Percentiles rank a stretch among this genome's conserved stretches.
Evolutionary conservation across 2,797 vertebrate species (phyloP).

Genomic region (Cryptoprocta ferox): DNA sequence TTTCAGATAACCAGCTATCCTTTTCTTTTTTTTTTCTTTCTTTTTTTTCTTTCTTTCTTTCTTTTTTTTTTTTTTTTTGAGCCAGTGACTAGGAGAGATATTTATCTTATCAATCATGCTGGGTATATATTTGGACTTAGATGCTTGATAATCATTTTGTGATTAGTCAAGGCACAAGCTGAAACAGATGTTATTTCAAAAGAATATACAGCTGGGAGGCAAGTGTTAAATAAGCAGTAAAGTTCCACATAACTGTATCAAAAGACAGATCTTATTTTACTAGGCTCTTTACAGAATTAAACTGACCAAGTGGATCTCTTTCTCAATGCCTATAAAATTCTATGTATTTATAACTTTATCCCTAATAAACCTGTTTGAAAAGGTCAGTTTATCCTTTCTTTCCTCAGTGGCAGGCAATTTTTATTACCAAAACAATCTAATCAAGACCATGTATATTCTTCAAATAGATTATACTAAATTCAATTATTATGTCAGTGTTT

Average conservation of each 20-base stretch:
- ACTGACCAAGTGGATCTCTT: background rate
- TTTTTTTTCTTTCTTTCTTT: background rate
- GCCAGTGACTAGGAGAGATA: background rate
- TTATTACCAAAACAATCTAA: slow-evolving; percentile 76
- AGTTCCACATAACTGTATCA: slow-evolving; percentile 74
- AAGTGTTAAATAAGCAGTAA: slow-evolving; percentile 77
- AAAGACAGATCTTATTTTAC: slow-evolving; percentile 62
- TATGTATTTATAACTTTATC: background rate
- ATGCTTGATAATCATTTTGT: slow-evolving; percentile 74
- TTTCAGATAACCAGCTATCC: background rate
- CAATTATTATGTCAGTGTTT: slow-evolving; percentile 65
- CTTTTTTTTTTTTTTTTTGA: slow-evolving; percentile 34
- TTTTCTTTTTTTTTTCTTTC: background rate
- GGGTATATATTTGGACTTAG: slow-evolving; percentile 62
- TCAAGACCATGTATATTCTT: slow-evolving; percentile 54
- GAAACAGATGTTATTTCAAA: slow-evolving; percentile 73
- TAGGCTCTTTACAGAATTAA: slow-evolving; percentile 27
- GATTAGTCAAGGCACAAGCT: slow-evolving; percentile 73
- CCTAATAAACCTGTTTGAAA: slow-evolving; percentile 69
- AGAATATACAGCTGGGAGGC: slow-evolving; percentile 69
- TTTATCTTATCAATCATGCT: slow-evolving; percentile 55
- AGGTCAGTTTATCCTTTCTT: slow-evolving; percentile 42
- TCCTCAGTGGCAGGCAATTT: slow-evolving; percentile 67
- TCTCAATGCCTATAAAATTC: background rate
- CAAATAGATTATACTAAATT: slow-evolving; percentile 75